Conservation (phyloP, 2,888 invertebrate genomes). For the Eupithecia pulchellata region DNA sequence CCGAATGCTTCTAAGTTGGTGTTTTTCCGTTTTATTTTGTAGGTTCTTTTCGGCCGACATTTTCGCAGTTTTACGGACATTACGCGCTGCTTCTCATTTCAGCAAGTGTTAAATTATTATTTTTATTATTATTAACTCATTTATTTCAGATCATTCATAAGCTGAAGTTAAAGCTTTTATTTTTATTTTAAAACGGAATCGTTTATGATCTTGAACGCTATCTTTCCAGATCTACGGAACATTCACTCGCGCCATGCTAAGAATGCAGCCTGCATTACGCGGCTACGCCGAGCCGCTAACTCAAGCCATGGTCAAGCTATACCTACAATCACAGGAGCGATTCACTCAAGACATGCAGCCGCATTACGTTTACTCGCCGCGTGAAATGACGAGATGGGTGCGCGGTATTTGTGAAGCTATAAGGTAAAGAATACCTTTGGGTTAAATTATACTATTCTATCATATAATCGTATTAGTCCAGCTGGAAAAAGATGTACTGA, state of each 20-base stretch:
- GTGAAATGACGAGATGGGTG: slow-evolving; percentile 99
- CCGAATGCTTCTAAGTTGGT: too few relatives aligned
- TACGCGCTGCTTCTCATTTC: neutral
- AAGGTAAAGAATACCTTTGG: slow-evolving; percentile 67
- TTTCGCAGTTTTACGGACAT: neutral
- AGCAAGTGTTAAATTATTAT: too few relatives aligned
- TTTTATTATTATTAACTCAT: too few relatives aligned
- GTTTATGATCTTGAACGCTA: neutral
- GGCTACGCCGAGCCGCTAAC: slow-evolving; percentile 98
- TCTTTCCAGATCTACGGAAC: slow-evolving; percentile 95
- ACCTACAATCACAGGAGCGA: slow-evolving; percentile 97
- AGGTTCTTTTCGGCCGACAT: neutral
- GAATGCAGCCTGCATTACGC: slow-evolving; percentile 95
- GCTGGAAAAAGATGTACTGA: neutral
- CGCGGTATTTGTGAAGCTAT: slow-evolving; percentile 99
- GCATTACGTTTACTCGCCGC: slow-evolving; percentile 99
- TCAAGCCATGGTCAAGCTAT: slow-evolving; percentile 99
- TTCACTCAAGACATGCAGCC: slow-evolving; percentile 99
- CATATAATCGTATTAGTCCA: neutral
- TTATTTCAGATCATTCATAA: too few relatives aligned
- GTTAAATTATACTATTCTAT: neutral
- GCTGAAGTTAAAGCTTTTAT: neutral
- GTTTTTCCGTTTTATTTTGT: too few relatives aligned
- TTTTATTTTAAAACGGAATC: neutral
- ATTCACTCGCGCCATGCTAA: slow-evolving; percentile 98